Evolutionary conservation across 2,888 invertebrate species (phyloP).

Genomic region (Lordiphosa fenestrarum): DNA sequence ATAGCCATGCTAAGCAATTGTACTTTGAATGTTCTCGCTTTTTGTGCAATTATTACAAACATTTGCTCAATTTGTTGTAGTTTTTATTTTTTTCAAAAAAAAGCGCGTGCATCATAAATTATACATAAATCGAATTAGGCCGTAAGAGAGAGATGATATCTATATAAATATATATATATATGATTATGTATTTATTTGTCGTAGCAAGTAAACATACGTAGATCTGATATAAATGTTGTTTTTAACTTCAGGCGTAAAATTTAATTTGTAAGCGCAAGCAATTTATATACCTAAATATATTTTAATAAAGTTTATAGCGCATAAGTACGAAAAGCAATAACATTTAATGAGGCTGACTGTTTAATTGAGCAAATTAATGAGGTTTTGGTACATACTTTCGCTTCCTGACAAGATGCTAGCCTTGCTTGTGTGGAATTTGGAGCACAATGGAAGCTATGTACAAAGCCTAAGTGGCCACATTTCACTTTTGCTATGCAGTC

Average conservation of each 20-base stretch:
- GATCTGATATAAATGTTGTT: conserved; percentile 43
- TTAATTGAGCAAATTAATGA: too few relatives aligned
- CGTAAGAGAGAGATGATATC: conserved; percentile 25
- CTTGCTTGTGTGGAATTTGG: too few relatives aligned
- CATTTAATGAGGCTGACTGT: too few relatives aligned
- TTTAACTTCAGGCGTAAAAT: conserved; percentile 56
- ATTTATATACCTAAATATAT: conserved; percentile 68
- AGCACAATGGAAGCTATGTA: too few relatives aligned
- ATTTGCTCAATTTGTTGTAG: conserved; percentile 66
- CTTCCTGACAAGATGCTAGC: too few relatives aligned
- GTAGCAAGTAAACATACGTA: conserved; percentile 41
- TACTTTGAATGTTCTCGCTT: conserved; percentile 58
- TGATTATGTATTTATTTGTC: conserved; percentile 59
- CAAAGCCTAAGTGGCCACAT: too few relatives aligned
- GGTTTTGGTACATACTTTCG: too few relatives aligned
- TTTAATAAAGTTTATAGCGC: conserved; percentile 69
- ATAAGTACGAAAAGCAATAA: conserved; percentile 38
- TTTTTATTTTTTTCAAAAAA: background rate
- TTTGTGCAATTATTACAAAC: conserved; percentile 54
- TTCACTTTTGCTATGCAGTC: too few relatives aligned
- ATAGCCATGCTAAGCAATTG: conserved; percentile 38
- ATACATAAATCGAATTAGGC: conserved; percentile 22
- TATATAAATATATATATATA: conserved; percentile 7
- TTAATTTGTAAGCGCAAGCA: conserved; percentile 64
- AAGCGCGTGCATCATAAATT: conserved; percentile 25